Base-by-base conservation (phyloP, 2,797 vertebrate genomes). In the Melanotaenia trifasciata region DNA sequence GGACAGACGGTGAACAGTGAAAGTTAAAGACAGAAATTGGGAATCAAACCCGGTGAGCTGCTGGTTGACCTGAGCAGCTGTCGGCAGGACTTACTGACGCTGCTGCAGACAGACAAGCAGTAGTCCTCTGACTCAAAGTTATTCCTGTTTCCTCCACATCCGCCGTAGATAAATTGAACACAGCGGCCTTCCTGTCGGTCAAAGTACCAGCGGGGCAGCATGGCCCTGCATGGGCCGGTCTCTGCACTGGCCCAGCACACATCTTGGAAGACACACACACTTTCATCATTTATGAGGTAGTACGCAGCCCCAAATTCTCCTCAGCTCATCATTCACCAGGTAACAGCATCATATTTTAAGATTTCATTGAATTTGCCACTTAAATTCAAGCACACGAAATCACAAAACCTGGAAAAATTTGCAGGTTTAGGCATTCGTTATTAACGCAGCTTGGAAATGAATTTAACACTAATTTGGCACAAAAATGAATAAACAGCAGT, bases 101-200 rank as follows among this genome's bases (percentile, higher is more conserved):
- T 96, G 95, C 96, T 95, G 96, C 98, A 99, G 94, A 99, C 97
- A 72, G 97, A 96, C 94, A 97, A 90, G 96, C 98, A 99, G 96
- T 99, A 99, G 64, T 97, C 96, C 94, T 98, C 95, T 5, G 97
- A 97, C 90, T 97, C 97, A 98, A 99, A 99, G 96, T 99, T 99
- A 97, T 99, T 99, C 92, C 97, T 94, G 96, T 99, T 99, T 90
- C 98, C 97, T 33, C 98, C 97, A 32, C 98, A 99, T 96, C 98
- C 98, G 40, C 98, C 97, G 90, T 97, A 98, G 96, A 98, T 97
- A 96, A 99, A 99, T 80, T 95, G 96, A 56, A 90, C 96, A n/a
- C 97, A 99, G 90, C 94, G 96, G 89, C 96, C 96, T 92, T 98
- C 96, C 54, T 95, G 91, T 79, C 94, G 93, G 85, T 97, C 97